Evolutionary conservation across 2,797 vertebrate species (phyloP).

Genomic region (Cossypha dichroa): DNA sequence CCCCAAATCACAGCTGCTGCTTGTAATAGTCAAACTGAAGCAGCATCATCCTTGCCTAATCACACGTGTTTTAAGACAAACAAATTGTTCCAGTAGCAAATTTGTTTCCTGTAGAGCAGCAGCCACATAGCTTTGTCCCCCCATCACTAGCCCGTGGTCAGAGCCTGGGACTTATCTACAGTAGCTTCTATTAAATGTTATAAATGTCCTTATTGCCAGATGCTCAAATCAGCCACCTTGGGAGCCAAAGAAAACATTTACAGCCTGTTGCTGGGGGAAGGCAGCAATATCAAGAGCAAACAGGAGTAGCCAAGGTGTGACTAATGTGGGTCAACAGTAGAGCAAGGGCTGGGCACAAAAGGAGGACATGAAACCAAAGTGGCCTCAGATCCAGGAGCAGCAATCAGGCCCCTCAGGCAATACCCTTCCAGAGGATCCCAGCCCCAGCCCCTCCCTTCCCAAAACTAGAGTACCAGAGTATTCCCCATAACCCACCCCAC

Average conservation of each 20-base stretch:
- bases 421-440: background rate
- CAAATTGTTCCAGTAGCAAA: background rate
- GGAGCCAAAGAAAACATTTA: background rate
- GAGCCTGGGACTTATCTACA: background rate
- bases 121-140: accelerated
- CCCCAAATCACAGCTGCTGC: background rate
- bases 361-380: accelerated
- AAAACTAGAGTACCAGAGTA: background rate
- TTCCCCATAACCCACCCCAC: background rate
- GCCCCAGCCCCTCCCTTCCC: background rate
- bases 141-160: accelerated
- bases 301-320: background rate
- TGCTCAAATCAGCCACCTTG: background rate
- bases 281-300: background rate
- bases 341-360: background rate
- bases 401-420: background rate
- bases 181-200: background rate
- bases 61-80: background rate
- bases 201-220: background rate
- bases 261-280: background rate
- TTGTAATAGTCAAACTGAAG: background rate
- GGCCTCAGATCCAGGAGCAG: background rate
- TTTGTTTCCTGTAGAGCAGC: background rate
- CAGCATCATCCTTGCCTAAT: background rate
- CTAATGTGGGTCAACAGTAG: background rate